Percentiles rank a stretch among this genome's conserved stretches.
These are phyloP conservation scores for Drosophila gaucha DNA, from an alignment of 2,888 invertebrate genomes.

Conservation along the genomic window DNA sequence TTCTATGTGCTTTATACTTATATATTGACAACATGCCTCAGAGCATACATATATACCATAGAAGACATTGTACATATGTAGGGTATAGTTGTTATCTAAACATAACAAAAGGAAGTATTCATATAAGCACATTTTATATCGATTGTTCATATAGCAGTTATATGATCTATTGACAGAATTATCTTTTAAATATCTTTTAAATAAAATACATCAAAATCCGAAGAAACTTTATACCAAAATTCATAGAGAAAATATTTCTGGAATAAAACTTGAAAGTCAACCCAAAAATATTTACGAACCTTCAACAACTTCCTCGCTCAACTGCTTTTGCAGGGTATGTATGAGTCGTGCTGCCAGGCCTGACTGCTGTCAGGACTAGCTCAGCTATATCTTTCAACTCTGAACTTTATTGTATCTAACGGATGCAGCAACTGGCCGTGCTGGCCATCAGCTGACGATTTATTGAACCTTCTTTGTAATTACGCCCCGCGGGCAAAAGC, in stretches of 20 bases:
- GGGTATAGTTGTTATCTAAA: too few relatives aligned
- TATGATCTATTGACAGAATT: too few relatives aligned
- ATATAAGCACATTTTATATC: too few relatives aligned
- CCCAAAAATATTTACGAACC: not conserved
- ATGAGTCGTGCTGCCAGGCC: not conserved
- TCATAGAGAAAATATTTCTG: not conserved
- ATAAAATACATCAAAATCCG: too few relatives aligned
- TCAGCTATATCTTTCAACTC: not conserved
- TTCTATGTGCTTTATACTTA: not conserved
- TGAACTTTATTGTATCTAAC: conserved; percentile 20
- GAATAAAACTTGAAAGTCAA: not conserved
- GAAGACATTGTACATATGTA: too few relatives aligned
- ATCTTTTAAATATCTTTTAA: too few relatives aligned
- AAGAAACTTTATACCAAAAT: too few relatives aligned
- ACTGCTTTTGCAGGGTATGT: conserved; percentile 3
- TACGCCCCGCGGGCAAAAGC: conserved; percentile 59
- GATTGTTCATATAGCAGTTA: too few relatives aligned
- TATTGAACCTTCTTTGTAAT: conserved; percentile 72
- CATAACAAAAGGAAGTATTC: too few relatives aligned
- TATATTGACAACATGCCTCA: too few relatives aligned
- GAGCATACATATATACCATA: too few relatives aligned
- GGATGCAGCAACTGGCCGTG: conserved; percentile 5
- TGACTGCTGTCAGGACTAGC: not conserved
- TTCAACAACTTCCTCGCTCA: not conserved
- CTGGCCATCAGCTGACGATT: conserved; percentile 38